Evolutionary conservation across 2,888 invertebrate genomes (phyloP), one percentile per base, ranked within the genome.

Genomic region (Tridacna gigas): DNA sequence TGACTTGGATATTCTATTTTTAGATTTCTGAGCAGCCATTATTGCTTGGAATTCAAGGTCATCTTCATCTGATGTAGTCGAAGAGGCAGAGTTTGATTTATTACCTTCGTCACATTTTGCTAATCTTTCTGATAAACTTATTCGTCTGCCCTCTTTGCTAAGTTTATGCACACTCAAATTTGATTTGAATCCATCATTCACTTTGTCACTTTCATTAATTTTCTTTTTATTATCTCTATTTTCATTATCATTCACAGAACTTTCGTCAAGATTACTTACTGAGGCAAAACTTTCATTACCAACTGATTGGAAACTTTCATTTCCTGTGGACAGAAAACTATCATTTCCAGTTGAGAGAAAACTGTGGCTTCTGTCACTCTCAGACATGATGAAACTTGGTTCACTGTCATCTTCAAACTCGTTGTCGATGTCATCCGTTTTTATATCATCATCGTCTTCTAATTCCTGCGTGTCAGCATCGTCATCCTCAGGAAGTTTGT

Each of bases 211-310:
- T 47, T 47, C 65, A 48, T 73, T 26, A 26, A 28, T n/a, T 47
- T 45, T 75, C 26, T 20, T 15, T 45, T 63, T 63, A 56, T 56
- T 26, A 74, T 7, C 83, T 48, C 82, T 88, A 28, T 88, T 75
- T 66, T 91, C 91, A 25, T 93, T 92, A 73, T 92, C 88, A 77
- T 90, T 91, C 18, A 93, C 78, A 26, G 90, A 86, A 47, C 93
- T 92, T 80, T 94, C 93, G 82, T 94, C 92, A 9, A 91, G 89
- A 87, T 93, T 88, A 22, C 80, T 87, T 26, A 86, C 74, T 18
- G 89, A 89, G 0, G 83, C 47, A n/a, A 89, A 78, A 66, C 88
- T 88, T 20, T 80, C 80, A 76, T 82, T 86, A 11, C 78, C 77
- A 0, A 66, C 74, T 83, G 85, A 82, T n/a, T 77, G 48, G 66